Base-by-base conservation (phyloP, 2,888 invertebrate species). In the Petrophora chlorosata region DNA sequence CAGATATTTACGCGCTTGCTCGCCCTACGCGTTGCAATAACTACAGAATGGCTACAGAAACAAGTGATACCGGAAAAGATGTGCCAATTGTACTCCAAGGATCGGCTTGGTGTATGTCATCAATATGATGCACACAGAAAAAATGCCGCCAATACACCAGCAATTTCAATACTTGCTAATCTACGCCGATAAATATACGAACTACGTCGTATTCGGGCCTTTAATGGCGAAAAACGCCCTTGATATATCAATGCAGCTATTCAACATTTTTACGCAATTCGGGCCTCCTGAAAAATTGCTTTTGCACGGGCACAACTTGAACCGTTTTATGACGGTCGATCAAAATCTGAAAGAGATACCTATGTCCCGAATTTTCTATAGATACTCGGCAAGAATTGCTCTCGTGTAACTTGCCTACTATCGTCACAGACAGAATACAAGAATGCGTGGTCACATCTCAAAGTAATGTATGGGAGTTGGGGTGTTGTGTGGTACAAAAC, bases 401-500 rank as follows among this genome's bases (percentile, higher is more conserved):
- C 3, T 36, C 48, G 12, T 49, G 28, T 8, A 45, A 45, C 3
- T 29, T 48, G 14, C 32, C 48, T 19, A 45, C 55, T 3, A 10
- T 33, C 8, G 42, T 56, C 2, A 28, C 46, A 0, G 12, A 43
- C 7, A 52, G 33, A 23, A 26, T 56, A 2, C 23, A 40, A 0
- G 23, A 46, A 0, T 56, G 52, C 52, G 40, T 45, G 48, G 8
- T 8, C 0, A 10, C 9, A 5, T 36, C 29, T 13, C 5, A 7
- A 2, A 46, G 45, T 35, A 2, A 13, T 0, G 4, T 29, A 2
- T 56, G 55, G 55, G 52, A 52, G 14, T 14, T 56, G 1, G 52
- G 55, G 12, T 42, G 48, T 19, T 46, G n/a, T 16, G 13, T 56
- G 12, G 45, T 56, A 10, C 55, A 56, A 22, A n/a, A n/a, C n/a